Evolutionary conservation across 2,113 vertebrate genomes (phyloP).

Genomic region (Varanus komodoensis): DNA sequence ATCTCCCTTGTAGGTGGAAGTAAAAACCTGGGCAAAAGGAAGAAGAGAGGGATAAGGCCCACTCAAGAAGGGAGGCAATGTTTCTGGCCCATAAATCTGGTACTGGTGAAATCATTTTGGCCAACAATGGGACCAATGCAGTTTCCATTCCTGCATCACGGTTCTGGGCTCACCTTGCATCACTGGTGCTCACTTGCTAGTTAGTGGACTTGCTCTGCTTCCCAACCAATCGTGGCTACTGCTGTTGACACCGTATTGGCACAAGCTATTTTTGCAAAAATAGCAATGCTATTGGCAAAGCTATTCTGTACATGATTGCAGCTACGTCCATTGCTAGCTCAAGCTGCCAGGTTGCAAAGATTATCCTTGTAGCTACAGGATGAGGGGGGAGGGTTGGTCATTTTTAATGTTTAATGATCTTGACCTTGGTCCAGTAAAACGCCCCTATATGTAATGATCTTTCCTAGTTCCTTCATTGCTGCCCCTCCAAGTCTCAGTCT

Average conservation of each 20-base stretch:
- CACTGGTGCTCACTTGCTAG: neutral
- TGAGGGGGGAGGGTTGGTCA: neutral
- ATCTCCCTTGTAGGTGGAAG: neutral
- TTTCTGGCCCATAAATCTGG: neutral
- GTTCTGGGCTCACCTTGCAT: neutral
- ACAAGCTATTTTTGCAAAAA: neutral
- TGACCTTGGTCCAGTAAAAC: no score
- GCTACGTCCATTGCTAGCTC: neutral
- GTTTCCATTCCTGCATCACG: neutral
- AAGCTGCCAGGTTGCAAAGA: conserved; percentile 1
- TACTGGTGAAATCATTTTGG: neutral
- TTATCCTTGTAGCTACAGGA: neutral
- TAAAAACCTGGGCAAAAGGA: neutral
- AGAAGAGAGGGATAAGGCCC: neutral
- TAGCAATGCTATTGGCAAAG: neutral
- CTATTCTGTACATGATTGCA: neutral
- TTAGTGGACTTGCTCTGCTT: conserved; percentile 12
- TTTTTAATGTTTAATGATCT: no score
- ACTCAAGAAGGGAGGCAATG: neutral
- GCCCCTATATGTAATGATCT: no score
- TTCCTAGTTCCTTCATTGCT: no score
- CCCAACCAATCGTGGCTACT: neutral
- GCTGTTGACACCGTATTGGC: neutral
- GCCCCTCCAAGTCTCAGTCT: no score
- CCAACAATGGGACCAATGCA: neutral